A percentile compares a stretch with the other conserved stretches of the same genome.
These are phyloP conservation scores for Neotragus pygmaeus DNA, from an alignment of 2,113 vertebrate genomes.

Conservation along the genomic window DNA sequence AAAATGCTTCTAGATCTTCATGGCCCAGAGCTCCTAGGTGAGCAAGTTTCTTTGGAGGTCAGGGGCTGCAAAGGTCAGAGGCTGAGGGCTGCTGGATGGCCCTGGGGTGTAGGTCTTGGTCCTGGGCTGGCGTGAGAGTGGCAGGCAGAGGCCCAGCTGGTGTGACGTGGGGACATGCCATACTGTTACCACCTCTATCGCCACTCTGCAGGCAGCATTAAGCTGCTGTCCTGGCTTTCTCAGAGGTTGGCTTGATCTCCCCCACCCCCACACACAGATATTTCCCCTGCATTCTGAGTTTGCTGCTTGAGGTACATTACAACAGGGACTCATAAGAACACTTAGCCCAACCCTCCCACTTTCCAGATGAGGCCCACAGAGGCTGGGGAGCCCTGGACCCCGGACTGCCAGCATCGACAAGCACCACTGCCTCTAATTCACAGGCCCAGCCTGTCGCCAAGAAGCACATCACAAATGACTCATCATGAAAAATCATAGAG, in stretches of 20 bases:
- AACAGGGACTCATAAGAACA: fast-evolving
- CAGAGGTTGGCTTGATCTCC: fast-evolving
- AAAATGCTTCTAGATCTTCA: neutral
- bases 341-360: neutral
- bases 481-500: neutral
- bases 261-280: fast-evolving
- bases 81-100: fast-evolving
- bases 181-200: neutral
- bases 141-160: neutral
- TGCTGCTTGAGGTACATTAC: fast-evolving
- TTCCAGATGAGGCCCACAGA: neutral
- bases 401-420: fast-evolving
- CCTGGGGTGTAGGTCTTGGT: neutral
- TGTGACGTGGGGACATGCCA: fast-evolving
- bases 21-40: too few species aligned
- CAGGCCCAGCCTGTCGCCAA: neutral
- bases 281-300: neutral
- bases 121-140: neutral
- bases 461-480: neutral
- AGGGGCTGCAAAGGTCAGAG: neutral
- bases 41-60: neutral
- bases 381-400: neutral
- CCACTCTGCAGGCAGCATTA: fast-evolving
- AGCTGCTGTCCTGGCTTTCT: neutral
- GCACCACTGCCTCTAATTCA: neutral